These are phyloP conservation scores for Megamerina dolium DNA, from an alignment of 2,888 invertebrate species.

Conservation along the genomic window DNA sequence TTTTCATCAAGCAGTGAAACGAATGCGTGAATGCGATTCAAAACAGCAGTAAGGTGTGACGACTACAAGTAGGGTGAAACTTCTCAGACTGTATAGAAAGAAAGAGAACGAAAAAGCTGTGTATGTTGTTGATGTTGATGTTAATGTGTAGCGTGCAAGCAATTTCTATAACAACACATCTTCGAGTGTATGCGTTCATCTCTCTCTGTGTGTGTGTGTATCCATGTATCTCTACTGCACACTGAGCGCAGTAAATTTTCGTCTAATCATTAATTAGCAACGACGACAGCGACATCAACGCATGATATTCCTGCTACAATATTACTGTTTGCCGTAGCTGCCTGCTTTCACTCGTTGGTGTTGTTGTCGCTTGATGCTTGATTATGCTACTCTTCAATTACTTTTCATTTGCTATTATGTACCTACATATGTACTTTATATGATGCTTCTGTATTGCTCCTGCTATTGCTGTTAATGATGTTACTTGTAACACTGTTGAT, in stretches of 20 bases:
- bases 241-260: slow-evolving; percentile 15
- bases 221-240: slow-evolving; percentile 12
- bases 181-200: slow-evolving; percentile 1
- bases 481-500: too few relatives aligned
- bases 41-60: too few relatives aligned
- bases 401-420: too few relatives aligned
- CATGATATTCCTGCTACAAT: too few relatives aligned
- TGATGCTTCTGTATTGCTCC: too few relatives aligned
- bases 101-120: not conserved
- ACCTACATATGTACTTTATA: too few relatives aligned
- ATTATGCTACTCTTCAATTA: too few relatives aligned
- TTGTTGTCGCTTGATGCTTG: slow-evolving; percentile 3
- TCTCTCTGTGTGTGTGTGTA: slow-evolving; percentile 4
- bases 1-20: not conserved
- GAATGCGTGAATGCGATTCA: too few relatives aligned
- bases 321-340: not conserved
- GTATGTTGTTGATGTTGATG: not conserved
- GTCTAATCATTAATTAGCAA: slow-evolving; percentile 19
- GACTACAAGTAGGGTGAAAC: too few relatives aligned
- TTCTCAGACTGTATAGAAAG: too few relatives aligned
- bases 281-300: slow-evolving; percentile 5
- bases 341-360: slow-evolving; percentile 2
- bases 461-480: too few relatives aligned
- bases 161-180: not conserved
- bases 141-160: too few relatives aligned